phyloP scores from a whole-genome alignment of 2,888 invertebrate genomes.

The Oligia strigilis region DNA sequence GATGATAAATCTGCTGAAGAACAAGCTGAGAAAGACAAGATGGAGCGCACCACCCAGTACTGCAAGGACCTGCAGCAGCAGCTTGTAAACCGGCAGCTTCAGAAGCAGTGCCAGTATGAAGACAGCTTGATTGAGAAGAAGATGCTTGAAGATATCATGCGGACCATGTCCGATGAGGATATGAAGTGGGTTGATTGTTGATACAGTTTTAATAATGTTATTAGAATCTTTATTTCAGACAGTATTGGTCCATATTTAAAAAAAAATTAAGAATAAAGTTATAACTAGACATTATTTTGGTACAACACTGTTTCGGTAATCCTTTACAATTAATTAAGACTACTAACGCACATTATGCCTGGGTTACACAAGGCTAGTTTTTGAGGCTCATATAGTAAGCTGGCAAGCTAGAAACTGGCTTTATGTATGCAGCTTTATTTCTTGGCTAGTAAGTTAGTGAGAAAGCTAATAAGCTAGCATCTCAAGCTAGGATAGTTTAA shows the following conservation, averaged over 20 bases:
- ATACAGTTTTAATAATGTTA: background rate
- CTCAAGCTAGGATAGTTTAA: too few relatives aligned
- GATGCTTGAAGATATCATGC: constrained; percentile 91
- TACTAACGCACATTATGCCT: too few relatives aligned
- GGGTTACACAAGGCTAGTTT: too few relatives aligned
- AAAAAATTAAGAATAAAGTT: background rate
- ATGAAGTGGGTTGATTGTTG: constrained; percentile 79
- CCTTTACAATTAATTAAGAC: background rate
- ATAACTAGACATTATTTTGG: background rate
- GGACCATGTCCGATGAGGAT: constrained; percentile 91
- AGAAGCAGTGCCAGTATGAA: constrained; percentile 89
- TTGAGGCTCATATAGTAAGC: too few relatives aligned
- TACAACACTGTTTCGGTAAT: background rate
- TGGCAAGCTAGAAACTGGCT: too few relatives aligned
- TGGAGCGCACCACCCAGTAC: constrained; percentile 79
- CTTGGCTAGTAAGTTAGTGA: too few relatives aligned
- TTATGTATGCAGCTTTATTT: too few relatives aligned
- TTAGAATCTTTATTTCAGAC: background rate
- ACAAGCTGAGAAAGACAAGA: constrained; percentile 73
- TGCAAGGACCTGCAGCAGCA: constrained; percentile 90
- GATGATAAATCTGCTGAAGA: constrained; percentile 82
- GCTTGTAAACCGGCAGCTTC: constrained; percentile 88
- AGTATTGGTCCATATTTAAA: background rate
- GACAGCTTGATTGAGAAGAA: constrained; percentile 91
- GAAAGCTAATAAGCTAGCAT: too few relatives aligned